Evolutionary conservation across 2,797 vertebrate genomes (phyloP).

Genomic region (Pangasius djambal): DNA sequence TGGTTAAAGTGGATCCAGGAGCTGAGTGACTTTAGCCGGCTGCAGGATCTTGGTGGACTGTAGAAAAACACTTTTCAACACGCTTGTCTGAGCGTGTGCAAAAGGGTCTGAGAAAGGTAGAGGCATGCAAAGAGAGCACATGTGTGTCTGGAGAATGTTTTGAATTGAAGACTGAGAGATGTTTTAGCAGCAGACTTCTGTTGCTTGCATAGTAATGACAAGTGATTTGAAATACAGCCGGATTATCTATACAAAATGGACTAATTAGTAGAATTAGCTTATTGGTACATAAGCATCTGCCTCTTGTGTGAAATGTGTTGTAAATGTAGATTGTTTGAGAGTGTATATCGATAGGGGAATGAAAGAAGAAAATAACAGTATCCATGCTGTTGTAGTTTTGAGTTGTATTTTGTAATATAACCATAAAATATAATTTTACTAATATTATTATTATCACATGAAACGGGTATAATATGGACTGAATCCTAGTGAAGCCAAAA

Average conservation of each 20-base stretch:
- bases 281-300: neutral
- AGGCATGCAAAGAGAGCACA: conserved; percentile 9
- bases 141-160: conserved; percentile 60
- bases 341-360: neutral
- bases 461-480: neutral
- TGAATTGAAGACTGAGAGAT: conserved; percentile 63
- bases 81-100: conserved; percentile 26
- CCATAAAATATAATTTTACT: neutral
- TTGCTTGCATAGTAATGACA: neutral
- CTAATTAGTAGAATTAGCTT: neutral
- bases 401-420: neutral
- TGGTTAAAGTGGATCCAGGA: conserved; percentile 68
- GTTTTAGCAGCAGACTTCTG: conserved; percentile 31
- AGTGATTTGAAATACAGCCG: neutral
- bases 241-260: neutral
- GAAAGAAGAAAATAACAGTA: neutral
- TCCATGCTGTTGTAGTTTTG: neutral
- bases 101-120: conserved; percentile 29
- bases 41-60: conserved; percentile 66
- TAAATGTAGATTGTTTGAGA: neutral
- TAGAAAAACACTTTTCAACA: conserved; percentile 73
- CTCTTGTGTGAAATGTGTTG: neutral
- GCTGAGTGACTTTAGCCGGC: conserved; percentile 75
- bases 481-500: neutral
- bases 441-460: neutral